Evolutionary conservation across 2,797 vertebrate genomes (phyloP), one percentile per base, ranked within the genome.

Genomic region (Anisognathus igniventris): DNA sequence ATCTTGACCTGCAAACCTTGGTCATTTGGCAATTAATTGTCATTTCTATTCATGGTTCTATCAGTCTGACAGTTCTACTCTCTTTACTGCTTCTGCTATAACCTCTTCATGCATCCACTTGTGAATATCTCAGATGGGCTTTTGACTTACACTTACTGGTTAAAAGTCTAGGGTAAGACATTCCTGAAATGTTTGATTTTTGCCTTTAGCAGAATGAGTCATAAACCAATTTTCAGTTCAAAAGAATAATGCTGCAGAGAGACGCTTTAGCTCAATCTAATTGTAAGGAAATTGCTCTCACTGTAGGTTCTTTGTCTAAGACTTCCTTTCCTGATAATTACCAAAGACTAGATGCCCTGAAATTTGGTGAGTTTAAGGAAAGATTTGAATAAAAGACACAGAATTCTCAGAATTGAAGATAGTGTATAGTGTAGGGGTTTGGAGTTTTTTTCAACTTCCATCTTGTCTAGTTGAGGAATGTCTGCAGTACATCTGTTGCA

Each of bases 221-320:
- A 88, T 50, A 74, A 86, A 91, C 58, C 14, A 73, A 39, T 79
- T 87, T 89, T 88, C 56, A 65, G 8, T 78, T 93, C 62, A 78
- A 51, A 90, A 57, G 35, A 42, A n/a, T 58, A 88, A 67, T 24
- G 16, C 24, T 84, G 20, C 31, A 86, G 30, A 28, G 64, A 47
- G 16, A 54, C 39, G 13, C 5, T 88, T 71, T 35, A 78, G 16
- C 37, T 80, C 45, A 51, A 42, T 62, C 39, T 73, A 79, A 79
- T 76, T 47, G 19, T 45, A 61, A 83, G 21, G 22, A 74, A 74
- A 31, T 35, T 83, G 17, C 50, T 85, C 10, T 2, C 24, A n/a
- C 16, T 56, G 8, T 50, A 48, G 10, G 1, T 65, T 64, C 23
- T 66, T 82, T 90, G 50, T 78, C 10, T 57, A 33, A 39, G 30